These are phyloP conservation scores for Pegea sp. DNA, from an alignment of 23 tunicate species.

Conservation along the genomic window DNA sequence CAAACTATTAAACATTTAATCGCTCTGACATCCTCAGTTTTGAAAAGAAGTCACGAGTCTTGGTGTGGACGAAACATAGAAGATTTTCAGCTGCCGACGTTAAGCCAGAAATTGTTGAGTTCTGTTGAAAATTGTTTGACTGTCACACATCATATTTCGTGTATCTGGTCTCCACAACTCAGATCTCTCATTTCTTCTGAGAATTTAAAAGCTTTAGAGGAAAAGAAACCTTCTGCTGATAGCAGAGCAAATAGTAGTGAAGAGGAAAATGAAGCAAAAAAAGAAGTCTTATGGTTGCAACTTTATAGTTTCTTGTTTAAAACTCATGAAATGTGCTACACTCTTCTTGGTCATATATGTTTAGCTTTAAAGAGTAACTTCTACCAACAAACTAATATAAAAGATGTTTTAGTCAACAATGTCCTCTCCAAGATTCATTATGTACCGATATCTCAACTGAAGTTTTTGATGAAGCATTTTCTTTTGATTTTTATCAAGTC, in stretches of 20 bases:
- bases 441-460: slow-evolving; percentile 22
- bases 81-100: too few relatives aligned
- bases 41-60: slow-evolving; percentile 11
- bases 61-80: slow-evolving; percentile 22
- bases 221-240: slow-evolving; percentile 16
- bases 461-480: slow-evolving; percentile 34
- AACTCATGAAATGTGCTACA: slow-evolving; percentile 27
- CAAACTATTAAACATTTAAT: too few relatives aligned
- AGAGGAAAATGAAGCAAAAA: slow-evolving; percentile 10
- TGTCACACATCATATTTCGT: slow-evolving; percentile 12
- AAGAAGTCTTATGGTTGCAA: slow-evolving; percentile 23
- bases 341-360: slow-evolving; percentile 36
- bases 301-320: slow-evolving; percentile 29
- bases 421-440: slow-evolving; percentile 9
- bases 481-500: slow-evolving; percentile 16
- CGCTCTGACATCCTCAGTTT: slow-evolving; percentile 11
- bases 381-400: slow-evolving; percentile 9
- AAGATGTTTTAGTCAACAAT: slow-evolving; percentile 8
- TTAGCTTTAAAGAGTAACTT: slow-evolving; percentile 14
- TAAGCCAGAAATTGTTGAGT: too few relatives aligned
- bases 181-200: slow-evolving; percentile 8
- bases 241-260: not conserved
- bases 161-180: slow-evolving; percentile 20
- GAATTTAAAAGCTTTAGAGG: slow-evolving; percentile 23
- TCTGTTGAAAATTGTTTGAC: slow-evolving; percentile 10